Percentiles rank a stretch among this genome's conserved stretches.
These are phyloP conservation scores for Aculops lycopersici DNA, from an alignment of 1,140 invertebrate species.

Conservation along the genomic window DNA sequence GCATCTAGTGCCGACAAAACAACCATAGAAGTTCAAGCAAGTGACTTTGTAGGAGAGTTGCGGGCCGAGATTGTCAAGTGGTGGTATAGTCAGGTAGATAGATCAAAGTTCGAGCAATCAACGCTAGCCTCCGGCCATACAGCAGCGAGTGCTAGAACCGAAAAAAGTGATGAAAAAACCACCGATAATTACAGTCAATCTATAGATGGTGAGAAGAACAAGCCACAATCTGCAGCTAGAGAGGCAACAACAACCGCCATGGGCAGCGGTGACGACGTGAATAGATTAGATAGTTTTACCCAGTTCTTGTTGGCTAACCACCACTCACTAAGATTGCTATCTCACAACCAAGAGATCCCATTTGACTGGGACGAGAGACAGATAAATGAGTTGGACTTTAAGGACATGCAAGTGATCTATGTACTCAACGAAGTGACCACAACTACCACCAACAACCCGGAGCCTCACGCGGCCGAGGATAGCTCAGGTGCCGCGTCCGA, in stretches of 20 bases:
- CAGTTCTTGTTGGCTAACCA: not conserved
- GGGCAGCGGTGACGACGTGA: not conserved
- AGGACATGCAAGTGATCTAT: constrained; percentile 43
- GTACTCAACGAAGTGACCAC: constrained; percentile 26
- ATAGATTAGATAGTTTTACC: not conserved
- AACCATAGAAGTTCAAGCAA: constrained; percentile 33
- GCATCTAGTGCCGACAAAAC: constrained; percentile 37
- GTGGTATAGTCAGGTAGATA: constrained; percentile 30
- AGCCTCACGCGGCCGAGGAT: too few relatives aligned
- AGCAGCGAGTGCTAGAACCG: constrained; percentile 4
- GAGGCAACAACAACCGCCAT: not conserved
- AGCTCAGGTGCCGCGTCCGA: not conserved
- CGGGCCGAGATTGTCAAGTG: constrained; percentile 69
- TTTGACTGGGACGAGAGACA: constrained; percentile 73
- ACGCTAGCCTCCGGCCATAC: too few relatives aligned
- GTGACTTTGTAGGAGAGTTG: constrained; percentile 55
- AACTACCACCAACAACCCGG: too few relatives aligned
- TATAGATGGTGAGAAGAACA: not conserved
- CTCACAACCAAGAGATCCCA: constrained; percentile 40
- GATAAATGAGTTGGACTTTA: constrained; percentile 55
- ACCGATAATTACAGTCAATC: not conserved
- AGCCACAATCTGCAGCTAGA: too few relatives aligned
- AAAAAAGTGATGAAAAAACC: not conserved
- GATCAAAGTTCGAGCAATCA: constrained; percentile 25
- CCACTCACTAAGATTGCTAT: constrained; percentile 3